phyloP scores from a whole-genome alignment of 2,113 vertebrate genomes.

The Aptenodytes patagonicus region DNA sequence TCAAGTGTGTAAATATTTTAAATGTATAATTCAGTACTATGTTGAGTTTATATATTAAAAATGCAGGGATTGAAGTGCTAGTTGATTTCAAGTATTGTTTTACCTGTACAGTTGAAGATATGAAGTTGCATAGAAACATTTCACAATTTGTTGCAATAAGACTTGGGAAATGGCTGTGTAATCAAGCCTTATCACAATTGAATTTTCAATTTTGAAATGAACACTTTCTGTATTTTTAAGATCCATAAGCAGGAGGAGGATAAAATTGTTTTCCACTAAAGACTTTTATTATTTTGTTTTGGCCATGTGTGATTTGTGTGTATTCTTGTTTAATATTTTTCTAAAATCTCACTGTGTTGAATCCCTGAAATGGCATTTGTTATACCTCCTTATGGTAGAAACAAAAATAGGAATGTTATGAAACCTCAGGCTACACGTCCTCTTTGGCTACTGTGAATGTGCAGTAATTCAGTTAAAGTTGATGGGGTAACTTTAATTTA shows the following conservation, averaged over 20 bases:
- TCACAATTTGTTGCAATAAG: constrained; percentile 54
- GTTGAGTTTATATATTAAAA: constrained; percentile 55
- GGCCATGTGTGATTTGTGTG: constrained; percentile 69
- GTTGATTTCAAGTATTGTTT: constrained; percentile 61
- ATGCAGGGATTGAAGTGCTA: constrained; percentile 55
- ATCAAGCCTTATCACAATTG: constrained; percentile 55
- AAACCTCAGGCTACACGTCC: neutral
- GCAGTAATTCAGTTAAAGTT: neutral
- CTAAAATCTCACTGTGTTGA: neutral
- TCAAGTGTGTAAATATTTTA: constrained; percentile 68
- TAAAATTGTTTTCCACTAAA: constrained; percentile 74
- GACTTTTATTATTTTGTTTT: constrained; percentile 72
- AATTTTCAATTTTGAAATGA: constrained; percentile 57
- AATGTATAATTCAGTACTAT: constrained; percentile 68
- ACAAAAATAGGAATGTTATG: neutral
- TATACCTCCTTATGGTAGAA: neutral
- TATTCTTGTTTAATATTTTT: constrained; percentile 43
- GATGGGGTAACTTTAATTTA: neutral
- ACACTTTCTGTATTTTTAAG: constrained; percentile 70
- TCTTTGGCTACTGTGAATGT: neutral
- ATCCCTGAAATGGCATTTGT: neutral
- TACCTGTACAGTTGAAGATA: constrained; percentile 64
- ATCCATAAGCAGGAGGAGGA: constrained; percentile 54
- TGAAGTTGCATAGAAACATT: constrained; percentile 53
- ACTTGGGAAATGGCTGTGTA: constrained; percentile 56